Evolutionary conservation across 1,140 invertebrate genomes (phyloP).

Genomic region (Galendromus occidentalis): DNA sequence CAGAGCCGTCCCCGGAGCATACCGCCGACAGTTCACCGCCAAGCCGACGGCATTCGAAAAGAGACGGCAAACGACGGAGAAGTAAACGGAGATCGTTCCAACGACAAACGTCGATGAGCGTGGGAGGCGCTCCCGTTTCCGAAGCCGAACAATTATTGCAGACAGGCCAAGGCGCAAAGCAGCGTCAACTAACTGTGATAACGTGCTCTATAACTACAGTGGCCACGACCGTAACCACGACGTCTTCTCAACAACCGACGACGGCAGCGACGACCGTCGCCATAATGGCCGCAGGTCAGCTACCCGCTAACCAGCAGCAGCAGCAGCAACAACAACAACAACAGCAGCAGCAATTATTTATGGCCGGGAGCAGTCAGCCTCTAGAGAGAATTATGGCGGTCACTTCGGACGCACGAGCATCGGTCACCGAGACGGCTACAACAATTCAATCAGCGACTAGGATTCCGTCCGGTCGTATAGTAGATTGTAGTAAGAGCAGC

Average conservation of each 20-base stretch:
- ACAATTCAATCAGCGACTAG: neutral
- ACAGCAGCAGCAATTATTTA: neutral
- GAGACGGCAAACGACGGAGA: neutral
- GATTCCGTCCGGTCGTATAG: neutral
- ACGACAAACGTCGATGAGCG: conserved; percentile 6
- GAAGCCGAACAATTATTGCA: neutral
- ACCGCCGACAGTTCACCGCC: conserved; percentile 1
- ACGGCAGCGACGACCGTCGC: neutral
- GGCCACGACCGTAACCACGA: neutral
- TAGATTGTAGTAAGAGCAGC: conserved; percentile 3
- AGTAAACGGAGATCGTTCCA: conserved; percentile 1
- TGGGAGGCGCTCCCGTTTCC: neutral
- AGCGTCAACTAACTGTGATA: conserved; percentile 10
- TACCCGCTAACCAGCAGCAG: neutral
- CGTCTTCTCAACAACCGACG: neutral
- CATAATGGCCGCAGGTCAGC: too few relatives aligned
- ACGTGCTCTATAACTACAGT: neutral
- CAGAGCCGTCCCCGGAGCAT: conserved; percentile 2
- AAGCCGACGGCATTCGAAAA: neutral
- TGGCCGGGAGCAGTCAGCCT: neutral
- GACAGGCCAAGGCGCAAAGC: neutral
- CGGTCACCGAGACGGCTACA: neutral
- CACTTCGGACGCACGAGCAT: neutral
- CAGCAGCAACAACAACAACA: neutral
- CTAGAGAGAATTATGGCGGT: neutral